Evolutionary conservation across 2,888 invertebrate genomes (phyloP), one percentile per base, ranked within the genome.

Genomic region (Antheraea yamamai): DNA sequence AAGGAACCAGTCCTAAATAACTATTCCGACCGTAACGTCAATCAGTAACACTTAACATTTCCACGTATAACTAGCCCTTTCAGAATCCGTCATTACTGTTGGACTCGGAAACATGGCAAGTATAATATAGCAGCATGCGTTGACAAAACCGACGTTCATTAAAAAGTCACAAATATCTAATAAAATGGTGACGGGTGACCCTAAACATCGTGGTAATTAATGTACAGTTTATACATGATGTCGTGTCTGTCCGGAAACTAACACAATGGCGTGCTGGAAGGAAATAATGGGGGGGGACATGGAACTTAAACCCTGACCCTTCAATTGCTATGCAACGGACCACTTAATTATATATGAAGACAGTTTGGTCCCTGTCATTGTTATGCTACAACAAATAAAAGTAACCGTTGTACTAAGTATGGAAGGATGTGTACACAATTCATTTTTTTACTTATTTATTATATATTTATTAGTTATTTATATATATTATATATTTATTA

Each of bases 221-320:
- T 83, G 80, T 77, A 77, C 79, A 71, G 74, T 81, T 79, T 78
- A 80, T 79, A 77, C 79, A 72, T 75, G 14, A 73, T 61, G 74
- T 61, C 58, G 78, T 72, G 75, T 73, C 47, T 35, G 73, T 39
- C 83, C 83, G 88, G 88, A 89, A 87, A 84, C 81, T 75, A 76
- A 81, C 70, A 85, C 88, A 85, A 86, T 83, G 81, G 81, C 73
- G 77, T 77, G 78, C 77, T 76, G 76, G 79, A 76, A 80, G 79
- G 79, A 82, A 80, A 83, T 84, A 85, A 84, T 82, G 83, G 83
- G 82, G 83, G 81, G 83, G 81, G 81, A 79, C 82, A 82, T 74
- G 81, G 83, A 83, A 84, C 85, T 81, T 83, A 79, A 83, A 81
- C 83, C 84, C 76, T 87, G 87, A 85, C 87, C 89, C 85, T 78